A percentile compares a stretch with the other conserved stretches of the same genome.
Evolutionary conservation across 2,113 vertebrate species (phyloP).

Genomic region (Dryoscopus gambensis): DNA sequence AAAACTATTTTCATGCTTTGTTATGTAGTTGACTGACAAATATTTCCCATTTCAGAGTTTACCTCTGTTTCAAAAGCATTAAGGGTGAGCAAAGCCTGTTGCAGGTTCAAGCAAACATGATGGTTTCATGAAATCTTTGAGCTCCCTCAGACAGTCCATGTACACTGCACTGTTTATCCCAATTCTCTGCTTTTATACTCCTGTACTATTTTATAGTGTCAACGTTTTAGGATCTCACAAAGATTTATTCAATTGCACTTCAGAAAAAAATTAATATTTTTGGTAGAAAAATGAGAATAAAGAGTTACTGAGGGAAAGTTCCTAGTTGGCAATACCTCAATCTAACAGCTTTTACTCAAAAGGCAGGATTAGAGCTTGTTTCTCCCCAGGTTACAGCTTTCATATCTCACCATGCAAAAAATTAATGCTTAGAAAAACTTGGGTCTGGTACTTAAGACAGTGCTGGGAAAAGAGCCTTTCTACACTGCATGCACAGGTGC

Average conservation of each 20-base stretch:
- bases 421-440: not conserved
- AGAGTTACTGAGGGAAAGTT: not conserved
- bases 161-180: not conserved
- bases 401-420: not conserved
- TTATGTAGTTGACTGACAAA: not conserved
- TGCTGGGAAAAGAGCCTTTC: not conserved
- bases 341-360: not conserved
- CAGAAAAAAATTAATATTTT: not conserved
- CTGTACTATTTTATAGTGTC: not conserved
- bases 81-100: not conserved
- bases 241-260: not conserved
- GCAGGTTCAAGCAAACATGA: not conserved
- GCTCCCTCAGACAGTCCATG: not conserved
- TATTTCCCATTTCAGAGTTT: not conserved
- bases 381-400: constrained; percentile 20
- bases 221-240: not conserved
- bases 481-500: not conserved
- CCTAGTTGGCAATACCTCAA: not conserved
- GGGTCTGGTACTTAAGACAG: not conserved
- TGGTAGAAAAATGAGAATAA: not conserved
- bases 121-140: not conserved
- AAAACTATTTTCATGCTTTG: not conserved
- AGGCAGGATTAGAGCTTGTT: constrained; percentile 25
- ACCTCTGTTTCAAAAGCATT: not conserved
- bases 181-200: not conserved